A percentile compares a stretch with the other conserved stretches of the same genome.
These are phyloP conservation scores for Clarias batrachus DNA, from an alignment of 2,113 vertebrate species.

Conservation along the genomic window DNA sequence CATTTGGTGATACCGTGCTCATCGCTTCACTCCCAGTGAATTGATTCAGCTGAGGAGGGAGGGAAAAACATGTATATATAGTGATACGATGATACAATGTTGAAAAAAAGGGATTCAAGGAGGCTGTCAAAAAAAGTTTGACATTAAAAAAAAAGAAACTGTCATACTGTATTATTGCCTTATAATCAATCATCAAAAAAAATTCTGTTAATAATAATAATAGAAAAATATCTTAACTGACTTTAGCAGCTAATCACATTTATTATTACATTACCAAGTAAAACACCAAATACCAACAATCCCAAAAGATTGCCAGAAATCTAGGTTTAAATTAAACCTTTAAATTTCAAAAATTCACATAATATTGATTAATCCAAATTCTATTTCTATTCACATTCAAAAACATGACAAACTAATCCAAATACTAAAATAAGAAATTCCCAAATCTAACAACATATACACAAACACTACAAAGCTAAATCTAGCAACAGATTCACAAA, in stretches of 20 bases:
- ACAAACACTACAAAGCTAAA: neutral
- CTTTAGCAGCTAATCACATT: too few relatives aligned
- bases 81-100: slow-evolving; percentile 65
- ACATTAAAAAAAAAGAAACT: neutral
- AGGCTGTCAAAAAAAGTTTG: neutral
- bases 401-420: neutral
- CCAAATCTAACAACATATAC: neutral
- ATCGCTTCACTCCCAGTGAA: slow-evolving; percentile 83
- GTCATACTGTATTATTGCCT: neutral
- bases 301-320: too few relatives aligned
- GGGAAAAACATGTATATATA: slow-evolving; percentile 48
- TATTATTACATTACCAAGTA: too few relatives aligned
- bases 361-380: neutral
- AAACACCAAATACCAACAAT: too few relatives aligned
- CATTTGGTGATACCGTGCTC: slow-evolving; percentile 83
- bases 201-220: neutral
- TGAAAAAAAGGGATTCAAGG: neutral
- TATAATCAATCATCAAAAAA: neutral
- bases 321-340: too few relatives aligned
- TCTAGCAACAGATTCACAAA: neutral
- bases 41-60: slow-evolving; percentile 78
- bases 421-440: neutral
- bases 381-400: neutral
- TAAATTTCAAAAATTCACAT: too few relatives aligned
- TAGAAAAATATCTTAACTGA: neutral